Evolutionary conservation across 2,888 invertebrate species (phyloP).

Genomic region (Miltochrista miniata): DNA sequence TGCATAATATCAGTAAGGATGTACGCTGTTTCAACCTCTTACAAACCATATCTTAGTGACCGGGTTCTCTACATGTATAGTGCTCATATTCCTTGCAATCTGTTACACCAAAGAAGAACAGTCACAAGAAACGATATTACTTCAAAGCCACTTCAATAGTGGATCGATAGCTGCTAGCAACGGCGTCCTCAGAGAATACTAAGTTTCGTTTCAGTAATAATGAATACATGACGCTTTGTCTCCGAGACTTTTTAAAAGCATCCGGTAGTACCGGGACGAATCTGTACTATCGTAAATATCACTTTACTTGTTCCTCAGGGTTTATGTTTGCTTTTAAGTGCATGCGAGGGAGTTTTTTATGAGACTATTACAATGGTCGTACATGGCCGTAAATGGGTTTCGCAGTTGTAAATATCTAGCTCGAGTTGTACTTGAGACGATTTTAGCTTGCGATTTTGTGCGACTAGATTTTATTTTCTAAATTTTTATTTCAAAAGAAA

Average conservation of each 20-base stretch:
- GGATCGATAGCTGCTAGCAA: too few species aligned
- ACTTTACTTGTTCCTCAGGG: conserved; percentile 31
- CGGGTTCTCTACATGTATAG: too few species aligned
- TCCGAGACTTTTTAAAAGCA: not conserved
- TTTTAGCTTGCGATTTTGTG: not conserved
- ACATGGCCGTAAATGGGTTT: not conserved
- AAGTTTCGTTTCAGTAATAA: conserved; percentile 45
- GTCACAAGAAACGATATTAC: not conserved
- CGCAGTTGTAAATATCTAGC: not conserved
- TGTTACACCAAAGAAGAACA: not conserved
- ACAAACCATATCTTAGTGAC: too few species aligned
- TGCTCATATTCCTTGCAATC: too few species aligned
- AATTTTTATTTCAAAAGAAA: too few species aligned
- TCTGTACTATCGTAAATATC: conserved; percentile 39
- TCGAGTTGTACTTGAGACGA: not conserved
- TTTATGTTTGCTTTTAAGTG: conserved; percentile 19
- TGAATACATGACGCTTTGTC: conserved; percentile 32
- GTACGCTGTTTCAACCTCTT: too few species aligned
- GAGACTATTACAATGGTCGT: conserved; percentile 22
- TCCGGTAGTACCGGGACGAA: conserved; percentile 14
- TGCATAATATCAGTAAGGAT: too few species aligned
- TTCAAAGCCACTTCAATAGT: not conserved
- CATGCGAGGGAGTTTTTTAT: conserved; percentile 25
- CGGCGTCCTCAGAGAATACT: conserved; percentile 26
- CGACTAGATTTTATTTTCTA: too few species aligned